Base-by-base conservation (phyloP, 2,888 invertebrate species). In the Eubasilissa splendida region DNA sequence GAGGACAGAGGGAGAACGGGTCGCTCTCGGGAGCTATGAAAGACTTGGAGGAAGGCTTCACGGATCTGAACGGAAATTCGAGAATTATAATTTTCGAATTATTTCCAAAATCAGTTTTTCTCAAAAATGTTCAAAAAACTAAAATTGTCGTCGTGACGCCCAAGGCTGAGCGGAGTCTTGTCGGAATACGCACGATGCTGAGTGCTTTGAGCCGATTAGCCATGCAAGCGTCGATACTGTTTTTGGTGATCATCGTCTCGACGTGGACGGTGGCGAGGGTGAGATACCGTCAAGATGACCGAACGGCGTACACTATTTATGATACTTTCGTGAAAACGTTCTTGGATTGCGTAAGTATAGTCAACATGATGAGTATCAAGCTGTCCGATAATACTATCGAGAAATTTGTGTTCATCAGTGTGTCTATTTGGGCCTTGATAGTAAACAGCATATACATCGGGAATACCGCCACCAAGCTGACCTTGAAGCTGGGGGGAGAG, bases 11-110 rank as follows among this genome's bases (percentile, higher is more conserved):
- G 31, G 33, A 31, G 0, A 71, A 80, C 53, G 80, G 80, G 7
- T 65, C 66, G 8, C 12, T 74, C 1, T 73, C 54, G n/a, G 81
- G 81, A 22, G 56, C 68, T 5, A 54, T 76, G 52, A 59, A 77
- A 56, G 82, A 82, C n/a, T 33, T 77, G 31, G 79, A 79, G 42
- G 80, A 80, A 12, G 71, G 71, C n/a, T 58, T 65, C 4, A 33
- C 80, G 11, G 82, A 82, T 76, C 56, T 82, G 1, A 68, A 12
- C 33, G 82, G 80, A 3, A 82, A 82, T 66, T 80, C 70, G 33
- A 80, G 77, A 54, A 60, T 70, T 12, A 74, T 82, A 4, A n/a
- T 8, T 1, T 63, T n/a, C 4, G 56, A 65, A 10, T n/a, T 52
- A 12, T 54, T 53, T 5, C 53, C 59, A 4, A 77, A 65, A 22